These are phyloP conservation scores for Coendou prehensilis DNA, from an alignment of 2,797 vertebrate genomes.

Conservation along the genomic window DNA sequence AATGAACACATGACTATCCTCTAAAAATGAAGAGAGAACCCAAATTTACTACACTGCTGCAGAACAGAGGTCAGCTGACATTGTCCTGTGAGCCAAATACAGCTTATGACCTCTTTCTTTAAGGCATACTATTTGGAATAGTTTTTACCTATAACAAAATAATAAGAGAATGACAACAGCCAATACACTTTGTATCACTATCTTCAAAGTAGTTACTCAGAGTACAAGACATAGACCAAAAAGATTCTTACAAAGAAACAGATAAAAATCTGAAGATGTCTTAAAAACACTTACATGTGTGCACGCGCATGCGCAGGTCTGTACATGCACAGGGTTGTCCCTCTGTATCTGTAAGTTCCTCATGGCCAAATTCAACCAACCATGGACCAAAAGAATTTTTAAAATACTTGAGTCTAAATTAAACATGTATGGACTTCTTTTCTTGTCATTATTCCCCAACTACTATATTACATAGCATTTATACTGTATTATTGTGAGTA, in stretches of 20 bases:
- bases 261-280: background rate
- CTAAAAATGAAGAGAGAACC: slow-evolving; percentile 15
- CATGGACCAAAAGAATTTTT: no score
- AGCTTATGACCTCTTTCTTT: background rate
- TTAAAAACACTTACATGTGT: background rate
- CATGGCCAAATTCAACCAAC: background rate
- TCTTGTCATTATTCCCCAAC: background rate
- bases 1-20: background rate
- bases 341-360: background rate
- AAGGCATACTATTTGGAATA: background rate
- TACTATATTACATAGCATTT: background rate
- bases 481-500: background rate
- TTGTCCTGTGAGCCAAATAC: background rate
- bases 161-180: background rate
- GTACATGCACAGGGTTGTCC: background rate
- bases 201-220: background rate
- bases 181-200: background rate
- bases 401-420: background rate
- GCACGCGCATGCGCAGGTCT: background rate
- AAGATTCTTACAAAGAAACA: background rate
- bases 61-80: background rate
- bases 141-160: background rate
- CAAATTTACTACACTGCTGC: background rate
- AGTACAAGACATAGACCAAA: background rate
- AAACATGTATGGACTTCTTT: background rate